phyloP scores from a whole-genome alignment of 2,888 invertebrate species.

The Eristalinus aeneus region DNA sequence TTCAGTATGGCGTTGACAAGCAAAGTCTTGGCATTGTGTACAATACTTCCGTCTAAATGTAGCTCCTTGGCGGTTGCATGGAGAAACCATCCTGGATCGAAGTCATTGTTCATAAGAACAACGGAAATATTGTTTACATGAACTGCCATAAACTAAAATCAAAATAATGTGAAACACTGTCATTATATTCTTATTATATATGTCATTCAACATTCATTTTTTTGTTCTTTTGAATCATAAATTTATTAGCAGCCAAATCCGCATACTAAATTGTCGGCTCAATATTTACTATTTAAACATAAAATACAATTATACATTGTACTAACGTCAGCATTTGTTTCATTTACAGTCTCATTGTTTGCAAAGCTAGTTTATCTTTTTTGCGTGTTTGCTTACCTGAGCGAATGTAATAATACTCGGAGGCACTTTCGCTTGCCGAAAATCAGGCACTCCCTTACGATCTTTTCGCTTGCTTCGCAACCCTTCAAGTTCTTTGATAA shows the following conservation, averaged over 20 bases:
- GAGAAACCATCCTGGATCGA: constrained; percentile 86
- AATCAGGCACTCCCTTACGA: constrained; percentile 83
- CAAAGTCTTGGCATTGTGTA: constrained; percentile 86
- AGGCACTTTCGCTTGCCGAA: constrained; percentile 88
- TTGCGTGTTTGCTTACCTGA: constrained; percentile 86
- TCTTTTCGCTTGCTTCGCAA: constrained; percentile 23
- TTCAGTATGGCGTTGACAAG: constrained; percentile 88
- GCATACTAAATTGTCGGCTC: no score
- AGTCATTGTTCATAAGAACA: constrained; percentile 83
- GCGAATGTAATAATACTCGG: constrained; percentile 91
- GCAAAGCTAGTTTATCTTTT: background rate
- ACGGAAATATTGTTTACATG: constrained; percentile 88
- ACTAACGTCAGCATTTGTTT: no score
- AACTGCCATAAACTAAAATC: constrained; percentile 89
- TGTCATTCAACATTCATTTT: no score
- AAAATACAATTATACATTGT: no score
- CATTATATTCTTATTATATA: no score
- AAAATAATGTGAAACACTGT: background rate
- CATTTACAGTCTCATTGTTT: no score
- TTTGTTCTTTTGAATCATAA: no score
- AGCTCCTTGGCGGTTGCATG: constrained; percentile 87
- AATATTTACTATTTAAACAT: no score
- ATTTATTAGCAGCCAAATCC: no score
- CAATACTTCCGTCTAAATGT: constrained; percentile 85
- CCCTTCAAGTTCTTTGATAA: constrained; percentile 72